Evolutionary conservation across 1,140 invertebrate species (phyloP).

Genomic region (Galendromus occidentalis): DNA sequence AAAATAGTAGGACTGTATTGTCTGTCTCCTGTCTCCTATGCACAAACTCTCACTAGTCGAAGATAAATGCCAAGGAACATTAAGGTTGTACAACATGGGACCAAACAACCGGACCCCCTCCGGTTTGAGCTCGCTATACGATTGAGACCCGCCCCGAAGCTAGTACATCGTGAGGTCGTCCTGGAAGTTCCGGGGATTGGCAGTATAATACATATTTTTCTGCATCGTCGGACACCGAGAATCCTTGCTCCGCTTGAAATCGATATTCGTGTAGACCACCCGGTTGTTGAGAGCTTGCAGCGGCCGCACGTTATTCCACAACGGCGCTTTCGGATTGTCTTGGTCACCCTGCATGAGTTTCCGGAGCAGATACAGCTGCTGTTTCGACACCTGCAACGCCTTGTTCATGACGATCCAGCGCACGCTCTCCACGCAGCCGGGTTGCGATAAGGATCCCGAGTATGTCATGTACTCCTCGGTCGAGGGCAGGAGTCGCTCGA

Average conservation of each 20-base stretch:
- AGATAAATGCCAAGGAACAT: background rate
- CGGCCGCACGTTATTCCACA: conserved; percentile 80
- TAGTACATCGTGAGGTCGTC: conserved; percentile 8
- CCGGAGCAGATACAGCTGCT: conserved; percentile 52
- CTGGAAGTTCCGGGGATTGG: background rate
- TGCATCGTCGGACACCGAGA: background rate
- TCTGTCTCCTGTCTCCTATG: background rate
- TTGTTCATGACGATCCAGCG: conserved; percentile 13
- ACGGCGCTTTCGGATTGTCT: conserved; percentile 58
- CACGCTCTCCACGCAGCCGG: conserved; percentile 32
- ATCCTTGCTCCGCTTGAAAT: conserved; percentile 50
- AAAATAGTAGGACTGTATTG: background rate
- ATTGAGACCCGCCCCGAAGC: background rate
- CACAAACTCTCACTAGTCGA: background rate
- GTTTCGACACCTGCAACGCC: conserved; percentile 4
- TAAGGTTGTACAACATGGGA: background rate
- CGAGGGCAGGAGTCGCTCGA: conserved; percentile 58
- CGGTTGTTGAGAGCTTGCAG: conserved; percentile 69
- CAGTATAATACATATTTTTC: conserved; percentile 8
- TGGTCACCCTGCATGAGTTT: conserved; percentile 67
- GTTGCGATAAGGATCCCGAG: conserved; percentile 82
- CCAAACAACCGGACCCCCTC: background rate
- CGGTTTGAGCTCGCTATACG: background rate
- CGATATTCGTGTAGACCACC: conserved; percentile 86
- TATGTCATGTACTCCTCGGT: conserved; percentile 85